These are phyloP conservation scores for Eupithecia centaureata DNA, from an alignment of 2,888 invertebrate species.

Conservation along the genomic window DNA sequence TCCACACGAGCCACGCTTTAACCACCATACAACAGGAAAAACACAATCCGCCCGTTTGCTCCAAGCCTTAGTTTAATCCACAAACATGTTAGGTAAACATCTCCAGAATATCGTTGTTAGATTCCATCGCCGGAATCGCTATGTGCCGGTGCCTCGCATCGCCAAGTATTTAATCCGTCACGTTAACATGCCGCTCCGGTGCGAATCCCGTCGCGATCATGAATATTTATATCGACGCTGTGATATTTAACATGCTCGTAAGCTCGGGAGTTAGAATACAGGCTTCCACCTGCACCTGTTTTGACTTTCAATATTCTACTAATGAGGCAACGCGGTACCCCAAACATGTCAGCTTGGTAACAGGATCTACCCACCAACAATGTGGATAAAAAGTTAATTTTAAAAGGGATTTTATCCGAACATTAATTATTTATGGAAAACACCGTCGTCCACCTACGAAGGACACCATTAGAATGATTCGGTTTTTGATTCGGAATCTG, in stretches of 20 bases:
- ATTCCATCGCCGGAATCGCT: conserved; percentile 15
- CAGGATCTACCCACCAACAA: not conserved
- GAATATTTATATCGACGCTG: conserved; percentile 37
- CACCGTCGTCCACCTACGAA: not conserved
- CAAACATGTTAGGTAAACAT: conserved; percentile 6
- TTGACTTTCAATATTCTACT: conserved; percentile 28
- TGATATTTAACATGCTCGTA: conserved; percentile 38
- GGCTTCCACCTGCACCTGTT: conserved; percentile 34
- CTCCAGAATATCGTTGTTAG: conserved; percentile 6
- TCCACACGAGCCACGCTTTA: not conserved
- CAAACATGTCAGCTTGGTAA: not conserved
- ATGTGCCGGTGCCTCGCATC: conserved; percentile 22
- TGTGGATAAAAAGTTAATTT: conserved; percentile 9
- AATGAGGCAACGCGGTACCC: conserved; percentile 14
- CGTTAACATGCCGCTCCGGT: conserved; percentile 37
- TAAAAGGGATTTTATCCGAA: conserved; percentile 7
- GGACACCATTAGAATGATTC: not conserved
- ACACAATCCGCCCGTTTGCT: not conserved
- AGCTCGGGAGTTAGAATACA: conserved; percentile 32
- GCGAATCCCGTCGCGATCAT: conserved; percentile 36
- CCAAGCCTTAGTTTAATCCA: conserved; percentile 2
- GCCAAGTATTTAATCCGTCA: conserved; percentile 36
- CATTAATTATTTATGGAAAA: conserved; percentile 12
- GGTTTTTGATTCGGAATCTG: not conserved
- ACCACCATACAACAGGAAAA: not conserved